Evolutionary conservation across 2,888 invertebrate species (phyloP).

Genomic region (Tanytarsus gracilentus): DNA sequence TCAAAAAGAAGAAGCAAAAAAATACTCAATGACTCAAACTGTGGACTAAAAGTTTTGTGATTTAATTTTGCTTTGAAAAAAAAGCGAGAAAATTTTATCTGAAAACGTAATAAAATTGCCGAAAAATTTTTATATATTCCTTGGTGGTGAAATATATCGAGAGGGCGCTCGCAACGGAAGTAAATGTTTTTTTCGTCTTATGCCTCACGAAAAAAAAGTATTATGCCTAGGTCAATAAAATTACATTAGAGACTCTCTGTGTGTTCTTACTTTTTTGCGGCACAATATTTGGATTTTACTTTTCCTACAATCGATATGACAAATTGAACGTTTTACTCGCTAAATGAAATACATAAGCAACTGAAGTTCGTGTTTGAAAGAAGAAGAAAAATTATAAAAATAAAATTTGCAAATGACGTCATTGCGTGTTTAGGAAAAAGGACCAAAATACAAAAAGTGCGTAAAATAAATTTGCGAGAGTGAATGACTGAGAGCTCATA

Average conservation of each 20-base stretch:
- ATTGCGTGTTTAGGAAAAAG: not conserved
- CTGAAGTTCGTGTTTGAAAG: no score
- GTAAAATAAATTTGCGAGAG: not conserved
- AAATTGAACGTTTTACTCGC: no score
- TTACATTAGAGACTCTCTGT: constrained; percentile 18
- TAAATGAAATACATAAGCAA: no score
- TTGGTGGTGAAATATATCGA: no score
- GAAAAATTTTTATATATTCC: not conserved
- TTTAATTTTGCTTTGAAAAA: no score
- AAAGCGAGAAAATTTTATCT: no score
- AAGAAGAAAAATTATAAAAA: not conserved
- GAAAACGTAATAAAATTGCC: not conserved
- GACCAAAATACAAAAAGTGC: not conserved
- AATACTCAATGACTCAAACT: no score
- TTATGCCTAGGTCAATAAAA: constrained; percentile 28
- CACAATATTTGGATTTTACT: not conserved
- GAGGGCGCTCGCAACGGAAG: constrained; percentile 16
- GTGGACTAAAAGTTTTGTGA: no score
- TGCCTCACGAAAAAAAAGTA: constrained; percentile 28
- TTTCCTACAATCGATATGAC: no score
- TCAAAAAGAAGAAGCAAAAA: no score
- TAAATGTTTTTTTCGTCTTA: constrained; percentile 26
- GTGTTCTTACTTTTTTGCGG: not conserved
- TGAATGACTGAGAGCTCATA: not conserved
- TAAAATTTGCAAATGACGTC: not conserved